Conservation (phyloP, 2,888 invertebrate genomes). For the Tetanocera ferruginea region DNA sequence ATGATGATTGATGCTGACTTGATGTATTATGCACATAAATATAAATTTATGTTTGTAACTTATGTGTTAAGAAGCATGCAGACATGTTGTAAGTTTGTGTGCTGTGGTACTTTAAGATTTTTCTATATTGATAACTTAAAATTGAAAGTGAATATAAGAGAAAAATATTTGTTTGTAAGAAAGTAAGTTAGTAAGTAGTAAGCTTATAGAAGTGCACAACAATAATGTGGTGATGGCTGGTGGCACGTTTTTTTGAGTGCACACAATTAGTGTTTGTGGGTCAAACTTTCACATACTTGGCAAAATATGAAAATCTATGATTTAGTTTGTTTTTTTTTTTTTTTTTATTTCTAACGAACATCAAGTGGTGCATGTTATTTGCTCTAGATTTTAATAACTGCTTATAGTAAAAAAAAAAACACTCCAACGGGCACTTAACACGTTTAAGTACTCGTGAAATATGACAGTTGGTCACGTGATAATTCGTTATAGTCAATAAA, state of each 20-base stretch:
- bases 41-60: neutral
- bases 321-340: too few species aligned
- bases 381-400: too few species aligned
- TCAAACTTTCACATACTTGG: slow-evolving; percentile 23
- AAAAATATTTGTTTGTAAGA: too few species aligned
- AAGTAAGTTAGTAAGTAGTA: too few species aligned
- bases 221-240: too few species aligned
- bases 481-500: too few species aligned
- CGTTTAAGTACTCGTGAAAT: too few species aligned
- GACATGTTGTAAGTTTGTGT: too few species aligned
- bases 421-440: too few species aligned
- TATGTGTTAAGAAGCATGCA: too few species aligned
- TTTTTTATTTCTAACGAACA: neutral
- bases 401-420: too few species aligned
- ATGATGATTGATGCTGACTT: slow-evolving; percentile 10
- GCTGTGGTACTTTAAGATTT: neutral
- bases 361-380: neutral
- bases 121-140: neutral
- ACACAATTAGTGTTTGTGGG: slow-evolving; percentile 21
- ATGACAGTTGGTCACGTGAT: too few species aligned
- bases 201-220: neutral
- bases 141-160: slow-evolving; percentile 10
- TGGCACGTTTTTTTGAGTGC: neutral
- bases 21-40: neutral
- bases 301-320: neutral